Evolutionary conservation across 2,888 invertebrate species (phyloP), one percentile per base, ranked within the genome.

Genomic region (Heliconius ethilla): DNA sequence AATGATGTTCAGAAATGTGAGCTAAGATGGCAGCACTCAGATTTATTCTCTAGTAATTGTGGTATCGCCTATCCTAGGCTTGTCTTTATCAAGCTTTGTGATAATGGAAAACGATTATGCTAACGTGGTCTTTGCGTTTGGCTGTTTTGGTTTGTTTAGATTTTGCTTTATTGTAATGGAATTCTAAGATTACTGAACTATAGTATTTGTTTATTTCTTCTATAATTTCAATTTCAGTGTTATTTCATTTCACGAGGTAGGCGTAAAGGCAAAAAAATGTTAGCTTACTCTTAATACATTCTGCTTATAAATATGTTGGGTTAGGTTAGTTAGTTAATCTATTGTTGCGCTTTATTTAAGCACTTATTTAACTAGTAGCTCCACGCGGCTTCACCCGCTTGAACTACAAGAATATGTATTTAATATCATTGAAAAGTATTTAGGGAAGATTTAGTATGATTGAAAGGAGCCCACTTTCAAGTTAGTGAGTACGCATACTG

Each of bases 41-140:
- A 87, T 86, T 87, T 87, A 87, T 87, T 86, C 83, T 75, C 73
- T 80, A 80, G 85, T 86, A 85, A 87, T 87, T 87, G 85, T 85
- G 76, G 78, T 67, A 59, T 73, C 51, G 72, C 27, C 59, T 72
- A 70, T 65, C 75, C 51, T 27, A 37, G 37, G 55, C 37, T 37
- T 73, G 66, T 73, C 74, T 77, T 77, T 77, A 77, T 73, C 72
- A 73, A 37, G 37, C 37, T 66, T 66, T 25, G 55, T 73, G 77
- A 67, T 77, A 77, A 77, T 77, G 66, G 72, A 73, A 77, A 77
- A 73, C 65, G 66, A 77, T 77, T 67, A 65, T 73, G 27, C 27
- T 59, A n/a, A 73, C 29, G 15, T 76, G 29, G 33, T 51, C 63
- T 33, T 11, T 4, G 25, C 13, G 18, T 40, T 22, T 55, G 37